Evolutionary conservation across 1,140 invertebrate genomes (phyloP).

Genomic region (Leguminivora glycinivorella): DNA sequence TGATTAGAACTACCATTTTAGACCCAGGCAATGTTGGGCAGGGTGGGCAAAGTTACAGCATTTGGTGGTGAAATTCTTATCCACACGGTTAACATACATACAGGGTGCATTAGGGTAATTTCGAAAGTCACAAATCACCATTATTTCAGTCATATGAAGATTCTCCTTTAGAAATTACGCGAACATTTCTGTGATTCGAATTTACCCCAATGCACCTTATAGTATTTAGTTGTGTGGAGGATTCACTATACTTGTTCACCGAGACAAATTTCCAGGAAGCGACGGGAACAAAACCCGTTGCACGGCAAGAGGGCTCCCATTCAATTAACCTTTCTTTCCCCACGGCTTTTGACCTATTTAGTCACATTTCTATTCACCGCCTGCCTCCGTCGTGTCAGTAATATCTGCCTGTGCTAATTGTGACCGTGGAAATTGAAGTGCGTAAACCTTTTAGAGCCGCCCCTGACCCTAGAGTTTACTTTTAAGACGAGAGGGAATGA

Average conservation of each 20-base stretch:
- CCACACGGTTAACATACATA: too few species aligned
- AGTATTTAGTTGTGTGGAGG: background rate
- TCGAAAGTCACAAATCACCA: too few species aligned
- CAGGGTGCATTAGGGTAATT: too few species aligned
- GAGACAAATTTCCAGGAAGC: background rate
- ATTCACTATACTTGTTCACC: background rate
- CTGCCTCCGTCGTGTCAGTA: conserved; percentile 11
- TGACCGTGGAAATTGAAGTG: background rate
- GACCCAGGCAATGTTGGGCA: too few species aligned
- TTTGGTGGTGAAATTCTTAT: too few species aligned
- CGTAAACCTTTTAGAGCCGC: background rate
- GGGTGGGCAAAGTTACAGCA: too few species aligned
- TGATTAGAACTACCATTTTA: too few species aligned
- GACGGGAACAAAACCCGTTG: background rate
- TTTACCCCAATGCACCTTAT: too few species aligned
- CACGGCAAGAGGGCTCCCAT: conserved; percentile 39
- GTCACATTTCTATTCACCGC: conserved; percentile 35
- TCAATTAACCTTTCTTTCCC: conserved; percentile 55
- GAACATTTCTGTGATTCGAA: too few species aligned
- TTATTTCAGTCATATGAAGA: too few species aligned
- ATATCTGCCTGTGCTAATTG: conserved; percentile 6
- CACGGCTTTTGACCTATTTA: conserved; percentile 39
- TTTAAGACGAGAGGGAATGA: too few species aligned
- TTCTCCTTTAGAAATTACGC: too few species aligned
- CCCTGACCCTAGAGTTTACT: background rate